Evolutionary conservation across 2,113 vertebrate species (phyloP), one percentile per base, ranked within the genome.

Genomic region (Leucosticte australis): DNA sequence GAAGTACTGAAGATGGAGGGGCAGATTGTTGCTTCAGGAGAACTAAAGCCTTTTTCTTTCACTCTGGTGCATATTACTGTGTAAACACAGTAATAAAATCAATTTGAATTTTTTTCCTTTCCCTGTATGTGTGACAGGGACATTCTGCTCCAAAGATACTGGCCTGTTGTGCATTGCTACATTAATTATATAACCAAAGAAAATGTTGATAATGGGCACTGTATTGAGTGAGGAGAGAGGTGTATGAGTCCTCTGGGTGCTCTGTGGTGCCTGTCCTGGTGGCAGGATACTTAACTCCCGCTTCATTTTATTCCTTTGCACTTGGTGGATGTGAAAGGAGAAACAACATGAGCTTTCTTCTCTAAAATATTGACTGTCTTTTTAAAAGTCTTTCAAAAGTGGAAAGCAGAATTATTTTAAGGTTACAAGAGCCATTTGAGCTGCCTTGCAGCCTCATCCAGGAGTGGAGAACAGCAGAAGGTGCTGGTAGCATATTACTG

Each of bases 101-200:
- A 33, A 17, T 78, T 37, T 49, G 5, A 15, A 3, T 18, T 52
- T 33, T 19, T 75, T 84, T 83, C 46, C 22, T 78, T 57, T 33
- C 7, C 1, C 5, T 23, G 0, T 33, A 22, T 74, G n/a, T 35
- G 4, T 91, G 50, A 77, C 0, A 0, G 26, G 16, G 7, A 23
- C 41, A 6, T 41, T 83, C 31, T 64, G 6, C 59, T 94, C 35
- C 1, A 2, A 19, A 83, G 46, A 33, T 76, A 24, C 19, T 73
- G 46, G 31, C n/a, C 18, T 67, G 2, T 46, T 49, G 19, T 70
- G 22, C 44, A 9, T 64, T 5, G 2, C 35, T 93, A 8, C 49
- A 74, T 75, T 49, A 74, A 77, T 93, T 63, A 24, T 9, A 15
- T 67, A 47, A 37, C 42, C 78, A 55, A 83, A 71, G 59, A 65